Evolutionary conservation across 2,888 invertebrate species (phyloP).

Genomic region (Drosophila meridiana): DNA sequence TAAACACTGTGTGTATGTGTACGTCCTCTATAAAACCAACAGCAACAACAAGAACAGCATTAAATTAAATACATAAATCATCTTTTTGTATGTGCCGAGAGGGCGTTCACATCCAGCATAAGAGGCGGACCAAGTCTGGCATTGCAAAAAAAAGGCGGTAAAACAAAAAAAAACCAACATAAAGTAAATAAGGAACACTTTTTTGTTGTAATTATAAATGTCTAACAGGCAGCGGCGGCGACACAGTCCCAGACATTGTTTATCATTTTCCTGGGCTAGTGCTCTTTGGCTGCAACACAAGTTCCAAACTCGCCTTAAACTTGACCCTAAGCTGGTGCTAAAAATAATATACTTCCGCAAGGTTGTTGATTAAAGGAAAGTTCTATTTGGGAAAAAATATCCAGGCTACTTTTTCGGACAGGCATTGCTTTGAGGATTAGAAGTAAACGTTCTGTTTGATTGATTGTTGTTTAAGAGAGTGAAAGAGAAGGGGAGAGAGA

Average conservation of each 20-base stretch:
- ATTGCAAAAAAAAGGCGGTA: conserved; percentile 14
- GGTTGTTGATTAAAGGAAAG: conserved; percentile 26
- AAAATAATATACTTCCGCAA: conserved; percentile 17
- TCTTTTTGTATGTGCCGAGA: conserved; percentile 65
- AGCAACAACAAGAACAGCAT: conserved; percentile 59
- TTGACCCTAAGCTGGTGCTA: conserved; percentile 14
- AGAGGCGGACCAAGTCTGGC: conserved; percentile 28
- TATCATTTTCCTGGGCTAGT: conserved; percentile 54
- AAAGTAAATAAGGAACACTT: conserved; percentile 46
- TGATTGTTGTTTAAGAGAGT: background rate
- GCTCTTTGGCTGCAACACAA: conserved; percentile 32
- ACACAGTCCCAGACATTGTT: conserved; percentile 57
- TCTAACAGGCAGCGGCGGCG: conserved; percentile 52
- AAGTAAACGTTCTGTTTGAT: background rate
- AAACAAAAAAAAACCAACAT: conserved; percentile 13
- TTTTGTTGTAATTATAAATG: conserved; percentile 74
- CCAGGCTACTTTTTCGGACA: background rate
- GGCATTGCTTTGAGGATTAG: background rate
- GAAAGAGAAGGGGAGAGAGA: background rate
- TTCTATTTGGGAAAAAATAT: background rate
- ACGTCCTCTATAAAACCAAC: conserved; percentile 21
- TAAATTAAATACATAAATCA: conserved; percentile 80
- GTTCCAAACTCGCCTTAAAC: conserved; percentile 44
- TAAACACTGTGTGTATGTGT: conserved; percentile 51
- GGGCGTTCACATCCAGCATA: conserved; percentile 37